Evolutionary conservation across 1,140 invertebrate genomes (phyloP).

Genomic region (Zaprionus inermis): DNA sequence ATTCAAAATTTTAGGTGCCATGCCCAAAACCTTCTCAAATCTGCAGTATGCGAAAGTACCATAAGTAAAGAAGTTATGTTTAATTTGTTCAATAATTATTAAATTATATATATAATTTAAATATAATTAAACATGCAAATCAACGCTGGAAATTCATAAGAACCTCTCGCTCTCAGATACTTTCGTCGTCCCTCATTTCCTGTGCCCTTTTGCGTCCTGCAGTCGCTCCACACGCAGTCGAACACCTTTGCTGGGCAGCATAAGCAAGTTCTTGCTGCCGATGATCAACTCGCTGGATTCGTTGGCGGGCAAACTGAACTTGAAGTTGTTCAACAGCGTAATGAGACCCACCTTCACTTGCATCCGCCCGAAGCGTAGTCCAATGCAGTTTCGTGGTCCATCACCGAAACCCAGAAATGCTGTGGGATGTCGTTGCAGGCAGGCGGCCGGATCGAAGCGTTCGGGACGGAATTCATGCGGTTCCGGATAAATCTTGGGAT

Average conservation of each 20-base stretch:
- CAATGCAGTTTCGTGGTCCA: conserved; percentile 88
- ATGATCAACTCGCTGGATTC: conserved; percentile 57
- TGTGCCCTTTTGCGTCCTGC: neutral
- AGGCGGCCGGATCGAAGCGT: conserved; percentile 29
- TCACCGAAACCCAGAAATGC: conserved; percentile 89
- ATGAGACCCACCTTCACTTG: conserved; percentile 65
- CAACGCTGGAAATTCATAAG: neutral
- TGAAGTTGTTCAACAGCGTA: conserved; percentile 60
- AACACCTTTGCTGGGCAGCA: conserved; percentile 65
- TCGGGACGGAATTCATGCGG: conserved; percentile 43
- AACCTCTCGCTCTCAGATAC: neutral
- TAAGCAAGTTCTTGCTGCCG: conserved; percentile 71
- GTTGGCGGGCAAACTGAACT: conserved; percentile 53
- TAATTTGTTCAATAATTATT: too few relatives aligned
- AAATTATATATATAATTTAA: too few relatives aligned
- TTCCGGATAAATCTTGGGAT: conserved; percentile 48
- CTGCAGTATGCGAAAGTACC: too few relatives aligned
- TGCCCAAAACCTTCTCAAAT: too few relatives aligned
- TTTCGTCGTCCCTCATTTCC: neutral
- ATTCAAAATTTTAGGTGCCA: too few relatives aligned
- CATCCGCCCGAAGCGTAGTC: conserved; percentile 75
- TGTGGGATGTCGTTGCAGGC: conserved; percentile 25
- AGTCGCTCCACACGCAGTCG: conserved; percentile 39
- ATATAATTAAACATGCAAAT: too few relatives aligned
- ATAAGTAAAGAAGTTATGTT: too few relatives aligned